Base-by-base conservation (phyloP, 2,113 vertebrate genomes). In the Beaufortia kweichowensis region DNA sequence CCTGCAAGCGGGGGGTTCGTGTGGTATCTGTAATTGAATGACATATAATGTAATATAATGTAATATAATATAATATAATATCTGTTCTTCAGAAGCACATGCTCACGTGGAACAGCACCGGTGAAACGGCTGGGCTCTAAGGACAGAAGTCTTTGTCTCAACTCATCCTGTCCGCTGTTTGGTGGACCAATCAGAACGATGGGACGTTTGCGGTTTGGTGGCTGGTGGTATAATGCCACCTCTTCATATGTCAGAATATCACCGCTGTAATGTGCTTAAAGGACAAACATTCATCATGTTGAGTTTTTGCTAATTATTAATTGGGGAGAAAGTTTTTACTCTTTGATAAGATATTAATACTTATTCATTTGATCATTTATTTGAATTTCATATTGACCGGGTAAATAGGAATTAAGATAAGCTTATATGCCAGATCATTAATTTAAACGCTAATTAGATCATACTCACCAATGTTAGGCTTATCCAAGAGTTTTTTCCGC, bases 161-260 rank as follows among this genome's bases (percentile, higher is more conserved):
- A 82, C 81, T 98, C 95, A 5, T 95, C 95, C 19, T 97, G 95
- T 1, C 97, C 95, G 0, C 96, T 95, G 90, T 94, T 96, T 56
- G 95, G 92, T 0, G 96, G 95, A 11, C 95, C 95, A 0, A 98
- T 94, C 80, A 98, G 90, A 43, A 95, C 93, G 0, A 98, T 90
- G 43, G 97, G 96, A 17, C 96, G 91, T 69, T 97, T 98, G 64
- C 95, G 91, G 77, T 94, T 96, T 67, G 94, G 93, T 8, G 95
- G 94, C 80, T 98, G 97, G 83, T 98, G 96, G 85, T 97, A 98
- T 23, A 98, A 94, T 0, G 95, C 96, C 96, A 98, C 98, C 89
- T 98, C 97, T 83, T 98, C 96, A 0, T 98, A 98, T 62, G 96
- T 98, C 90, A 95, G 81, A 85, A 97, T 93, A 72, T 98, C 97